Conservation (phyloP, 2,113 vertebrate species). For the Alligator sinensis region DNA sequence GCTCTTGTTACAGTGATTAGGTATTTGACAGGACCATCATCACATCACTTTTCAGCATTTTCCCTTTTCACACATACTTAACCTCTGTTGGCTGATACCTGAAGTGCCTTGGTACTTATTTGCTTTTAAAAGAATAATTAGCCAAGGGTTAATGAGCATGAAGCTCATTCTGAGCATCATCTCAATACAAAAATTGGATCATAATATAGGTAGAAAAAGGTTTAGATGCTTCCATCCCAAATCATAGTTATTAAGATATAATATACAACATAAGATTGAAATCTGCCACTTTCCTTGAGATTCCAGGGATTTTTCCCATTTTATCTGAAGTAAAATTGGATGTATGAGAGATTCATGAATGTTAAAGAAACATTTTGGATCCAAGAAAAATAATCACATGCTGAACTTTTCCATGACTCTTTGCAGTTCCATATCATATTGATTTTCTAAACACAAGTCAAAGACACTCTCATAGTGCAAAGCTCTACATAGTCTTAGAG, state of each 20-base stretch:
- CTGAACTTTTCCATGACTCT: not conserved
- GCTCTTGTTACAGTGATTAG: not conserved
- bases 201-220: not conserved
- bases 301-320: not conserved
- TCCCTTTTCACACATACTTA: not conserved
- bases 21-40: not conserved
- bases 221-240: not conserved
- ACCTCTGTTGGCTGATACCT: not conserved
- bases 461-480: not conserved
- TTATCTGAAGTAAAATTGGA: not conserved
- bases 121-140: not conserved
- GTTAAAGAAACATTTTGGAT: not conserved
- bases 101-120: not conserved
- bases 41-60: not conserved
- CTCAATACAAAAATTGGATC: not conserved
- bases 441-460: conserved; percentile 1
- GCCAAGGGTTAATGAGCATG: not conserved
- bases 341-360: not conserved
- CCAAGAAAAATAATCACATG: not conserved
- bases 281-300: not conserved
- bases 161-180: not conserved
- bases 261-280: not conserved
- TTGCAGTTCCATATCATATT: not conserved
- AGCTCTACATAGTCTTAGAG: not conserved
- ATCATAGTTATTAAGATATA: not conserved